These are phyloP conservation scores for Bicyclus anynana DNA, from an alignment of 1,140 invertebrate genomes.

Conservation along the genomic window DNA sequence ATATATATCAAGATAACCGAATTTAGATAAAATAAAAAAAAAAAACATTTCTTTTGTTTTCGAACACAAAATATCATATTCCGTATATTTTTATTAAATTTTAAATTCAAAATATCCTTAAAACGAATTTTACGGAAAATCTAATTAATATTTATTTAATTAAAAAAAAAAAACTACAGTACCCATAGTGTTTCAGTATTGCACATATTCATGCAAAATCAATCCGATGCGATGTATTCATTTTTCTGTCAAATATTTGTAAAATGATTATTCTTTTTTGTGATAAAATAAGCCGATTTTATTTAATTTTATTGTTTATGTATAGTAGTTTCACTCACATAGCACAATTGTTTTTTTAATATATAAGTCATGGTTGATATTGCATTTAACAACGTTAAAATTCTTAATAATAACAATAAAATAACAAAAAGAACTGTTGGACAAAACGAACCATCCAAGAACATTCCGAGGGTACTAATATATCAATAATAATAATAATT, in stretches of 20 bases:
- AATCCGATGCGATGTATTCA: constrained; percentile 6
- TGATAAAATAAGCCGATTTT: background rate
- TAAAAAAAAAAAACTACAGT: constrained; percentile 60
- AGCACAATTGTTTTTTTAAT: constrained; percentile 42
- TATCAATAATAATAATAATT: constrained; percentile 52
- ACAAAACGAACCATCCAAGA: constrained; percentile 69
- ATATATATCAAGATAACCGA: constrained; percentile 17
- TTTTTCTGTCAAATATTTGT: background rate
- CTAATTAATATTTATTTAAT: constrained; percentile 49
- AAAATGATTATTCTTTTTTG: background rate
- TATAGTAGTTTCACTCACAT: constrained; percentile 32
- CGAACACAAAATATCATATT: constrained; percentile 48
- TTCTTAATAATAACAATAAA: constrained; percentile 77
- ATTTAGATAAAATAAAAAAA: constrained; percentile 35
- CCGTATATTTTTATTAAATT: constrained; percentile 31
- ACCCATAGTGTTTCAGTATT: constrained; percentile 66
- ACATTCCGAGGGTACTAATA: constrained; percentile 61
- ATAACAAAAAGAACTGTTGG: constrained; percentile 63
- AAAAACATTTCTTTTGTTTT: constrained; percentile 31
- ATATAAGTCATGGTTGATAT: constrained; percentile 41
- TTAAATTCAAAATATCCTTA: constrained; percentile 47
- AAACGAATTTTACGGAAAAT: constrained; percentile 43
- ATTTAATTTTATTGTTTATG: background rate
- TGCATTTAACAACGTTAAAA: constrained; percentile 74
- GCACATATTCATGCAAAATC: constrained; percentile 70